Base-by-base conservation (phyloP, 2,888 invertebrate species). In the Cheiracanthium punctorium region DNA sequence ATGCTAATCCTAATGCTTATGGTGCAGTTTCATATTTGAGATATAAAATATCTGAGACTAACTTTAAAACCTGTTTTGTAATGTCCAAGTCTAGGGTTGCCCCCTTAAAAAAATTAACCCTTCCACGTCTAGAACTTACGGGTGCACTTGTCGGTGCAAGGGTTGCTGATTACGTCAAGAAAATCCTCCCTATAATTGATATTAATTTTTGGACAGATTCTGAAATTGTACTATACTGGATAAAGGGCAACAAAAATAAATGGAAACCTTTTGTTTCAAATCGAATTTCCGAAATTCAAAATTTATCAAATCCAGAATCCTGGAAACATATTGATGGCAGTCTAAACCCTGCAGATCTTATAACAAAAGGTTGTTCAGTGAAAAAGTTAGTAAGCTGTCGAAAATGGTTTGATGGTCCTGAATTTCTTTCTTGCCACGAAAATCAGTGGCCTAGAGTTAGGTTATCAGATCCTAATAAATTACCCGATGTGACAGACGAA, bases 221-320 rank as follows among this genome's bases (percentile, higher is more conserved):
- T 17, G 20, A 28, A 17, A 28, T 72, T 8, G 28, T 17, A n/a
- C 29, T 72, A 28, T 28, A 72, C 29, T 48, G 72, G 72, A 43
- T 41, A 7, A 72, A 41, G 17, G 48, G 43, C 8, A 7, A 20
- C 29, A 5, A 28, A 2, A 0, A 29, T 0, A 32, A 12, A 24
- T 72, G 72, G 72, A 72, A 72, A n/a, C 48, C 10, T 24, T 72
- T 48, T 48, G 72, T 28, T 2, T 0, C 17, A 5, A 72, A 48
- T 29, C 8, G 43, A 48, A 29, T 72, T 1, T 7, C 2, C 10
- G 72, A 72, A 72, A 43, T 72, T 28, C 43, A 72, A 10, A 12
- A n/a, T 14, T 10, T 37, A 7, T 37, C 41, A 0, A 8, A 71
- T 10, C 37, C 41, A 8, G 17, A 14, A 12, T n/a, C 33, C n/a